Evolutionary conservation across 1,140 invertebrate genomes (phyloP).

Genomic region (Mya arenaria): DNA sequence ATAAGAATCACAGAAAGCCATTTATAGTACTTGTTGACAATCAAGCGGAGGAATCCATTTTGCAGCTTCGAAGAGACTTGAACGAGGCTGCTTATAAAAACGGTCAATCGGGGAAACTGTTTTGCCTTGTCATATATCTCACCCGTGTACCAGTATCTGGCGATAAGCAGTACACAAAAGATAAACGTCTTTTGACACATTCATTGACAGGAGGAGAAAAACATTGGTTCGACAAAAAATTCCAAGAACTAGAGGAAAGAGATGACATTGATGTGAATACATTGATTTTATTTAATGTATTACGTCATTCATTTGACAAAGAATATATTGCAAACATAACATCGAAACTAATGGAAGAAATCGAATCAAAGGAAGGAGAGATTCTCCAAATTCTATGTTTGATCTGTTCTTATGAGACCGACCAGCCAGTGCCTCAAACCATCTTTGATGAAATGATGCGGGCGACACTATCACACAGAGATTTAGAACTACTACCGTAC

Average conservation of each 20-base stretch:
- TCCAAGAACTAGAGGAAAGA: slow-evolving; percentile 7
- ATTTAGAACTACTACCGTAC: background rate
- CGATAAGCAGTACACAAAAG: background rate
- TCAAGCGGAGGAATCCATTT: slow-evolving; percentile 8
- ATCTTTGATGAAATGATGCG: slow-evolving; percentile 17
- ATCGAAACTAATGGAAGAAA: background rate
- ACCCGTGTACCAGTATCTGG: background rate
- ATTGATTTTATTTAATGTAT: slow-evolving; percentile 24
- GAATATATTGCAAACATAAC: slow-evolving; percentile 6
- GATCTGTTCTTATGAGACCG: slow-evolving; percentile 2
- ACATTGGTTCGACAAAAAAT: slow-evolving; percentile 31
- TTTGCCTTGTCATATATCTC: slow-evolving; percentile 24
- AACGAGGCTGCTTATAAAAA: background rate
- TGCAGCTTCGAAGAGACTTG: background rate
- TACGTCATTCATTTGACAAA: slow-evolving; percentile 22
- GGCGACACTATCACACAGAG: background rate
- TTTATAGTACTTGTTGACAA: slow-evolving; percentile 28
- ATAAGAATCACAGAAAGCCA: slow-evolving; percentile 8
- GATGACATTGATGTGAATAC: background rate
- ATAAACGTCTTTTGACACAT: slow-evolving; percentile 4
- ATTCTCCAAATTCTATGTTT: slow-evolving; percentile 4
- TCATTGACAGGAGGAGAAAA: background rate
- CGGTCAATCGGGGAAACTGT: slow-evolving; percentile 4
- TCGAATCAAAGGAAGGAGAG: background rate
- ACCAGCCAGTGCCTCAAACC: background rate